Evolutionary conservation across 1,140 invertebrate species (phyloP), one percentile per base, ranked within the genome.

Genomic region (Globodera ellingtonae): DNA sequence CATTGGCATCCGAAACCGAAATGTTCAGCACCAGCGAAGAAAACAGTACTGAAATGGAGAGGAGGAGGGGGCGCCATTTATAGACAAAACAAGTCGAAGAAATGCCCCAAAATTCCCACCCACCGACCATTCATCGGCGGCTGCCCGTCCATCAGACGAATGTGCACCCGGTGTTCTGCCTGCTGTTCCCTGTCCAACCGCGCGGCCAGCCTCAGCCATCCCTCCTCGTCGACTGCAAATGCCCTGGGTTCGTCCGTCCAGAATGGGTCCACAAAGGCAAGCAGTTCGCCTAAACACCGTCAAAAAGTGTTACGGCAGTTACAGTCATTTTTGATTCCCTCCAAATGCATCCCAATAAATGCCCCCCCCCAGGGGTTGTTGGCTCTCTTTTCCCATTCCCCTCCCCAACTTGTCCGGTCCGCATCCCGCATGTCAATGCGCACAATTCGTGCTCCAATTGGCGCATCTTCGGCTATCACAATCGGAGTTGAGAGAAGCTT

Each of bases 21-120:
- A 75, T 75, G 73, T 75, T 75, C 66, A 69, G 24, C 35, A 62
- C 46, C 10, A 48, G 35, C 35, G 66, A 46, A 48, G 66, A 75
- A 21, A 48, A 75, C 8, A 75, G n/a, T 35, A 59, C 66, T 75
- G 59, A 47, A 70, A 70, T 9, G 10, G 44, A 10, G 46, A 75
- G 56, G 52, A n/a, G 8, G 8, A 72, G 10, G 13, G 52, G 15
- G 70, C 1, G 52, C 69, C 44, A 70, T 70, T 74, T 70, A 24
- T 15, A 9, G 66, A 6, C 3, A 15, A 21, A 74, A 56, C 21
- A 24, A 0, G 13, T 13, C 59, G 59, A 1, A 24, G 10, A 62
- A 18, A 18, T 62, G 56, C 18, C 56, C 18, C 56, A 52, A 52
- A 15, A 35, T 35, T 35, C 35, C 15, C 9, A 52, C 15, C 3